phyloP scores from a whole-genome alignment of 37 sponge, comb jelly and placozoan genomes.

The Beroe ovata region DNA sequence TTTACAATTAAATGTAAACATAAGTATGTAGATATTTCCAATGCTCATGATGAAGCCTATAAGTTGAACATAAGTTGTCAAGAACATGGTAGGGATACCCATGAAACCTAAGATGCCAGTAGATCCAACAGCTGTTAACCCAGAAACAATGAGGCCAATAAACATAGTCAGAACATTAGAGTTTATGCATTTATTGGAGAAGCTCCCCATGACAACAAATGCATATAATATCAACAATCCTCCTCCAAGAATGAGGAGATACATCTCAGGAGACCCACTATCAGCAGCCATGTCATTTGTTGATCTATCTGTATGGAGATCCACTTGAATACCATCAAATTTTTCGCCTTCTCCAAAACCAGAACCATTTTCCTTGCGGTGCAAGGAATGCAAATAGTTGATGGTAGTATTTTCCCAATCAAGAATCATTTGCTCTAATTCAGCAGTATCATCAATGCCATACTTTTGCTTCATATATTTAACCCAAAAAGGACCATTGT shows the following conservation, averaged over 20 bases:
- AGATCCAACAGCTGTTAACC: conserved; percentile 25
- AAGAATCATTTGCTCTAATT: neutral
- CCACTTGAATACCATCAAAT: conserved; percentile 40
- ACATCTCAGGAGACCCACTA: conserved; percentile 26
- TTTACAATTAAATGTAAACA: conserved; percentile 47
- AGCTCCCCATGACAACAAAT: conserved; percentile 51
- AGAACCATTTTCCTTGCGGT: neutral
- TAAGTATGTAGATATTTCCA: conserved; percentile 47
- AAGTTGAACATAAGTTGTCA: conserved; percentile 4
- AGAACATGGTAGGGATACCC: conserved; percentile 35
- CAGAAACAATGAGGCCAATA: conserved; percentile 33
- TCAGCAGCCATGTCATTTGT: conserved; percentile 53
- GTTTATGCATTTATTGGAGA: conserved; percentile 63
- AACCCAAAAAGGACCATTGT: conserved; percentile 14
- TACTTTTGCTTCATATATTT: conserved; percentile 17
- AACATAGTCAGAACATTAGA: conserved; percentile 49
- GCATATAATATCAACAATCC: conserved; percentile 21
- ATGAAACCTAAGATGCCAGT: conserved; percentile 43
- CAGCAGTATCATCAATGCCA: conserved; percentile 8
- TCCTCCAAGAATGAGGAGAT: conserved; percentile 49
- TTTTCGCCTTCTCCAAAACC: conserved; percentile 28
- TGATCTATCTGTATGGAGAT: conserved; percentile 48
- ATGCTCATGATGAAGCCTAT: conserved; percentile 35
- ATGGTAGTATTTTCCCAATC: too few relatives aligned
- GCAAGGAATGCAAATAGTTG: conserved; percentile 9